phyloP scores from a whole-genome alignment of 2,888 invertebrate species.

The Agrochola lychnidis region DNA sequence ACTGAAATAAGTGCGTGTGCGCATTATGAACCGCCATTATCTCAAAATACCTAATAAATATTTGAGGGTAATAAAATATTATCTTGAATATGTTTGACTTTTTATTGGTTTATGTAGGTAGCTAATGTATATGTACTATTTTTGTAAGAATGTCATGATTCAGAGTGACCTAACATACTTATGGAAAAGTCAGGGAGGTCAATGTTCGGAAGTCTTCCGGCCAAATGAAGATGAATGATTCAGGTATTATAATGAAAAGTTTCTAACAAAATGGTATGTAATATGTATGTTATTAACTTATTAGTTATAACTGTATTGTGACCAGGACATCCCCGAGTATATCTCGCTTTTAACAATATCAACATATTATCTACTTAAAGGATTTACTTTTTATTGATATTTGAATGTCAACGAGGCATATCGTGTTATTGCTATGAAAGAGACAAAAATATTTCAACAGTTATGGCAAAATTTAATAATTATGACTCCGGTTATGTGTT shows the following conservation, averaged over 20 bases:
- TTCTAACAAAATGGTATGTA: constrained; percentile 9
- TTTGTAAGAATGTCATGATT: constrained; percentile 18
- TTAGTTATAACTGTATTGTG: background rate
- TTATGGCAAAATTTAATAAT: background rate
- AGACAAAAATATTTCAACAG: background rate
- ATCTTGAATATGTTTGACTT: constrained; percentile 35
- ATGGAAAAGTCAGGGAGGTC: constrained; percentile 27
- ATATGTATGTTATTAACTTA: background rate
- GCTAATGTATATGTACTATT: constrained; percentile 7
- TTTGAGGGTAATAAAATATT: constrained; percentile 46
- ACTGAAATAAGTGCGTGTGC: constrained; percentile 24
- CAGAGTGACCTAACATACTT: constrained; percentile 16
- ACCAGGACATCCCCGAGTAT: background rate
- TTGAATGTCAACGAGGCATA: constrained; percentile 30
- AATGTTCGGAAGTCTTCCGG: constrained; percentile 26
- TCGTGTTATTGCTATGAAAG: background rate
- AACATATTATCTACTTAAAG: background rate
- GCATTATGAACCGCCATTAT: constrained; percentile 22
- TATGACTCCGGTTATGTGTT: background rate
- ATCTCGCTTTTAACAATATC: background rate
- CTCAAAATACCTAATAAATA: constrained; percentile 44
- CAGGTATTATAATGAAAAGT: constrained; percentile 27
- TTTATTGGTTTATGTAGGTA: constrained; percentile 42
- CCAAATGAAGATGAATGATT: constrained; percentile 37
- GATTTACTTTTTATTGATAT: constrained; percentile 27